Evolutionary conservation across 2,113 vertebrate genomes (phyloP), one percentile per base, ranked within the genome.

Genomic region (Amphilophus citrinellus): DNA sequence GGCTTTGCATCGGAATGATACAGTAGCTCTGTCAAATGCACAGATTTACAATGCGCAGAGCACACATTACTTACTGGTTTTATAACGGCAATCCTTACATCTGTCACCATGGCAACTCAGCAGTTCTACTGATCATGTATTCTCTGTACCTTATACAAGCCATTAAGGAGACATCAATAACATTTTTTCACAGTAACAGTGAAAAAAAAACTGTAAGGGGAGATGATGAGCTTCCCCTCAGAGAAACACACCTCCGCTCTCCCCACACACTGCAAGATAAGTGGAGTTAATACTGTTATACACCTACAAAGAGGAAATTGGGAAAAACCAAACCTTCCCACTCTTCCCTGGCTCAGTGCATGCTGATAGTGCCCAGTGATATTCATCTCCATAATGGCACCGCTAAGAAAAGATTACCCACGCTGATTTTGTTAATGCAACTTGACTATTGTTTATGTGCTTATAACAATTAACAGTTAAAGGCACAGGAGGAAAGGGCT

Each of bases 331-430:
- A 57, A 61, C 18, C 84, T 68, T 76, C 84, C 80, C 84, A 82
- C 84, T 81, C 58, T 80, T 56, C n/a, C 77, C 66, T 53, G 56
- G 78, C 68, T 80, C 80, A 59, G 53, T 27, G 37, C 47, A 57
- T 61, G 81, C 79, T 82, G 63, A 82, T 63, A 27, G 57, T 56
- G 17, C 81, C 63, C 37, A 10, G 56, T 78, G 80, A 82, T 59
- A 89, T 93, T 92, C 50, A 93, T 93, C 91, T 87, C 78, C 80
- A 87, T 93, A 91, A 94, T 91, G 83, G 84, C 42, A 27, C 50
- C 65, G 65, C 83, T 56, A 76, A 91, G 89, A 88, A 91, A 89
- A 91, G 87, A 94, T 93, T 88, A 90, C 53, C 82, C 57, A 4
- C 62, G 66, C 60, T 73, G 75, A 93, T 92, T 92, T 84, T 71